phyloP scores from a whole-genome alignment of 2,888 invertebrate species.

The Encarsia formosa region DNA sequence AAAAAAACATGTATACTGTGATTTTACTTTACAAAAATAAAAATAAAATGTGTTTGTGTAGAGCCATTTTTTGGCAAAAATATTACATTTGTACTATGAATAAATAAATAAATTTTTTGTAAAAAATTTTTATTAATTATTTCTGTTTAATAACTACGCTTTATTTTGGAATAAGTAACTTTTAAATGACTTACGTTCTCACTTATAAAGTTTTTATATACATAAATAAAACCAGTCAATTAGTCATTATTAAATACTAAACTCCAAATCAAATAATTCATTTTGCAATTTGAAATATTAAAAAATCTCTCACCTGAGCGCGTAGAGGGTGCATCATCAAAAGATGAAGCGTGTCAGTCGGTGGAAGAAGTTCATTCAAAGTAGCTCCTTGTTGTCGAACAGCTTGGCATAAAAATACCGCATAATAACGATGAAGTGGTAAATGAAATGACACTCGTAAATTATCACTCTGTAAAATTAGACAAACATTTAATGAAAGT shows the following conservation, averaged over 20 bases:
- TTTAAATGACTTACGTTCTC: too few relatives aligned
- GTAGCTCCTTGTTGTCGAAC: conserved; percentile 74
- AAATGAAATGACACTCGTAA: conserved; percentile 93
- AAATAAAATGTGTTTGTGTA: conserved; percentile 7
- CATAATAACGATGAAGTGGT: conserved; percentile 91
- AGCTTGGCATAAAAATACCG: conserved; percentile 81
- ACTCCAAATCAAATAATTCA: too few relatives aligned
- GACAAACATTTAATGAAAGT: too few relatives aligned
- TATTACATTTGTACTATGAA: conserved; percentile 22
- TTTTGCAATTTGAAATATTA: too few relatives aligned
- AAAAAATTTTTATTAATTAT: too few relatives aligned
- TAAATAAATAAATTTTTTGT: conserved; percentile 25
- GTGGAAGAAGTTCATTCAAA: conserved; percentile 75
- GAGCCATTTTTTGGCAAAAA: conserved; percentile 20
- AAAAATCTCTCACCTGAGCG: conserved; percentile 69
- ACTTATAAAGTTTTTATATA: too few relatives aligned
- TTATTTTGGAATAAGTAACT: too few relatives aligned
- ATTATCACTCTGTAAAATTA: conserved; percentile 61
- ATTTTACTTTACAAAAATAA: conserved; percentile 18
- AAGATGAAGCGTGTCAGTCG: conserved; percentile 71
- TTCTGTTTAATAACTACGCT: too few relatives aligned
- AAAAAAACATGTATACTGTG: conserved; percentile 20
- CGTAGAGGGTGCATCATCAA: conserved; percentile 88
- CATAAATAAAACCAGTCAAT: too few relatives aligned
- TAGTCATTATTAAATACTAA: too few relatives aligned